Conservation (phyloP, 2,113 vertebrate genomes). For the Eleginops maclovinus region DNA sequence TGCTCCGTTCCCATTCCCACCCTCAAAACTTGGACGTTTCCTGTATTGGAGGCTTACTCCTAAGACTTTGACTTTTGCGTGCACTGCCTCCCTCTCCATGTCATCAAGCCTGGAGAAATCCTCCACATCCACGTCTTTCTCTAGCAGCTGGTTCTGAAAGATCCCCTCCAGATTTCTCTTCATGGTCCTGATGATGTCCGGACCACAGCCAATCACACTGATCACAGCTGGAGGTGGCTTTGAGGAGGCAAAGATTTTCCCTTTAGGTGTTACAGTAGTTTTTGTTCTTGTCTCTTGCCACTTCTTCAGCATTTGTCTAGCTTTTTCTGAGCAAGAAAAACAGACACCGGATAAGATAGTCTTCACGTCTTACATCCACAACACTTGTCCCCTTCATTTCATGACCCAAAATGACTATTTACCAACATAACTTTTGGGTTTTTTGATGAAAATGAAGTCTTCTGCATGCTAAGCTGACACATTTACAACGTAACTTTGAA, state of each 20-base stretch:
- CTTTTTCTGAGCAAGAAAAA: slow-evolving; percentile 46
- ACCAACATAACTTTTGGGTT: not conserved
- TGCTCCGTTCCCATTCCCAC: not conserved
- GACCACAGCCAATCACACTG: slow-evolving; percentile 37
- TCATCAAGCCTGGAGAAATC: slow-evolving; percentile 35
- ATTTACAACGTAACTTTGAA: too few relatives aligned
- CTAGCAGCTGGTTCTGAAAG: slow-evolving; percentile 52
- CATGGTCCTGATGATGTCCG: not conserved
- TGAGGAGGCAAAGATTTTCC: not conserved
- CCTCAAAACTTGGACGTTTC: not conserved
- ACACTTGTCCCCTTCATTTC: too few relatives aligned
- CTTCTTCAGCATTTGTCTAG: slow-evolving; percentile 31
- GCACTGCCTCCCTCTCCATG: slow-evolving; percentile 63
- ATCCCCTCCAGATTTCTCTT: slow-evolving; percentile 49
- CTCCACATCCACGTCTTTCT: slow-evolving; percentile 36
- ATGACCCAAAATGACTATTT: not conserved
- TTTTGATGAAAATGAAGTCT: too few relatives aligned
- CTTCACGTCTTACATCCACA: not conserved
- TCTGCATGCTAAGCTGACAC: too few relatives aligned
- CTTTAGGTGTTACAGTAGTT: not conserved
- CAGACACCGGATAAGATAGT: not conserved
- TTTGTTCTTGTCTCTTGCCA: not conserved
- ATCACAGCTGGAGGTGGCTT: slow-evolving; percentile 49
- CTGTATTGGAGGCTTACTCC: slow-evolving; percentile 58
- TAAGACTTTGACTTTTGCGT: slow-evolving; percentile 34